A percentile compares a stretch with the other conserved stretches of the same genome.
These are phyloP conservation scores for Drosophila watanabei DNA, from an alignment of 1,140 invertebrate genomes.

Conservation along the genomic window DNA sequence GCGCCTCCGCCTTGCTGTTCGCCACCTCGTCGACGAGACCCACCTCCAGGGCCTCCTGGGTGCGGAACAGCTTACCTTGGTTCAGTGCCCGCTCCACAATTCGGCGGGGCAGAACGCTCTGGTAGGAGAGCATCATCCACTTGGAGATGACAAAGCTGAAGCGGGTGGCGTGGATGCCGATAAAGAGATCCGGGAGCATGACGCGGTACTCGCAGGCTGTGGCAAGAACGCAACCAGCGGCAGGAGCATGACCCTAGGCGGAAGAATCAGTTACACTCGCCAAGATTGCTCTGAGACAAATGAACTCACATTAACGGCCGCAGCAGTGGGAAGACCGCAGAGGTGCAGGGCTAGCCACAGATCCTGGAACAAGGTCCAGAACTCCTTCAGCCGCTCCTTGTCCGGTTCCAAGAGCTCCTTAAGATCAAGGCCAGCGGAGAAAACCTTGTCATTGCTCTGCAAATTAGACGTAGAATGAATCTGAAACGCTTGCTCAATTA, in stretches of 20 bases:
- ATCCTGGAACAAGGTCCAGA: slow-evolving; percentile 93
- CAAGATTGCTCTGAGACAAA: background rate
- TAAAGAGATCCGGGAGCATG: slow-evolving; percentile 91
- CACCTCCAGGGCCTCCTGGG: slow-evolving; percentile 90
- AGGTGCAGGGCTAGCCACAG: slow-evolving; percentile 92
- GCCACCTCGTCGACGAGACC: slow-evolving; percentile 92
- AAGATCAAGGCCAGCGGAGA: slow-evolving; percentile 94
- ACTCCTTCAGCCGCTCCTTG: slow-evolving; percentile 88
- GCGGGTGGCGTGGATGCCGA: slow-evolving; percentile 92
- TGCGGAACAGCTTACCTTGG: slow-evolving; percentile 90
- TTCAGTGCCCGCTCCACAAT: slow-evolving; percentile 91
- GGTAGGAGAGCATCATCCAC: slow-evolving; percentile 90
- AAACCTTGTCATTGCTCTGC: slow-evolving; percentile 91
- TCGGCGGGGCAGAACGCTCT: slow-evolving; percentile 75
- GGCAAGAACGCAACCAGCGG: slow-evolving; percentile 93
- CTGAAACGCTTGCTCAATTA: background rate
- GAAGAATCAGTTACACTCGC: background rate
- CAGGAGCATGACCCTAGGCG: slow-evolving; percentile 91
- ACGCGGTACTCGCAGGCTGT: slow-evolving; percentile 94
- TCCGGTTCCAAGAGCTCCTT: slow-evolving; percentile 94
- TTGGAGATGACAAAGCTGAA: slow-evolving; percentile 91
- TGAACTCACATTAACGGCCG: slow-evolving; percentile 92
- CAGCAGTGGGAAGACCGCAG: slow-evolving; percentile 90
- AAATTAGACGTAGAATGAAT: background rate
- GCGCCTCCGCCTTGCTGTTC: slow-evolving; percentile 88